Base-by-base conservation (phyloP, 2,888 invertebrate genomes). In the Pelosia muscerda region DNA sequence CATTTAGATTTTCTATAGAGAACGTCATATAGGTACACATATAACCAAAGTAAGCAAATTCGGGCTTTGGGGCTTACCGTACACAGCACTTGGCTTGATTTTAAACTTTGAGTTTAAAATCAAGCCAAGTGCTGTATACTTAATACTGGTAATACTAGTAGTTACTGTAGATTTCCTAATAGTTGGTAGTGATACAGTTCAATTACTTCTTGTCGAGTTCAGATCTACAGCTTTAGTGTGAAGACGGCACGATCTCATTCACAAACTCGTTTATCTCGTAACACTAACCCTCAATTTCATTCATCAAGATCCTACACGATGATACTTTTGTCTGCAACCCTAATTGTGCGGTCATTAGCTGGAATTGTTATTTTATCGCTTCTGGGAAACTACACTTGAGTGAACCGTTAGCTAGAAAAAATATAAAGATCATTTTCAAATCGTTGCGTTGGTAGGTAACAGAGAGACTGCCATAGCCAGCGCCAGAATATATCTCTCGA, bases 301-400 rank as follows among this genome's bases (percentile, higher is more conserved):
- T 71, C 57, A 71, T 65, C 62, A 64, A 71, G 71, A 71, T 71
- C 53, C 53, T 60, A 64, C 61, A 67, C 67, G 61, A 53, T 66
- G 70, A 70, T 70, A 70, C 60, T 61, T 70, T 70, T 70, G 70
- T 67, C 59, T 68, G 54, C 59, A n/a, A 59, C 34, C 22, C 59
- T 64, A 68, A 68, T 68, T 68, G 68, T 63, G 42, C 28, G 26
- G 42, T 67, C 63, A 60, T 68, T 61, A 60, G 54, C 38, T 68
- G 26, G 63, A 64, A 64, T 28, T 68, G 63, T 60, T 64, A 64
- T 28, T 42, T 60, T 64, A 68, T 68, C 68, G 54, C 34, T 57
- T 63, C 56, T 57, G 66, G 56, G 61, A 66, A 66, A 58, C 31
- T 54, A 34, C 19, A 54, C 23, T 63, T 61, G 23, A 22, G 42